A percentile compares a stretch with the other conserved stretches of the same genome.
Evolutionary conservation across 2,888 invertebrate genomes (phyloP).

Genomic region (Hyposoter dolosus): DNA sequence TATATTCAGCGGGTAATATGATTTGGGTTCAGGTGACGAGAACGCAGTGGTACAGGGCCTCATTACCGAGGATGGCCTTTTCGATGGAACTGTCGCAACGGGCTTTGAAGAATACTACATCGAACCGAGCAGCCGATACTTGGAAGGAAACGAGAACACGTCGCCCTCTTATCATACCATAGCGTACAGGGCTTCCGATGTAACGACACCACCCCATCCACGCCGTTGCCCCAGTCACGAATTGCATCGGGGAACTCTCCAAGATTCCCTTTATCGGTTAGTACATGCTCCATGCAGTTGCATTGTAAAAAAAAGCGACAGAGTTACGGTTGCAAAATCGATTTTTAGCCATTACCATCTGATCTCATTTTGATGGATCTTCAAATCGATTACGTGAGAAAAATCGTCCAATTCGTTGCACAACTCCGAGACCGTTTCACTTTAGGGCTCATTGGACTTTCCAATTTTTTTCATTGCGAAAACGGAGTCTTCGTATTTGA

Average conservation of each 20-base stretch:
- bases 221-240: conserved; percentile 88
- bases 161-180: conserved; percentile 90
- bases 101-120: conserved; percentile 93
- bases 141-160: conserved; percentile 85
- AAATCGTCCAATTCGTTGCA: background rate
- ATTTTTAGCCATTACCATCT: background rate
- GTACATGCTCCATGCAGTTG: conserved; percentile 47
- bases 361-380: background rate
- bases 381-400: background rate
- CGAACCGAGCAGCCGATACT: conserved; percentile 91
- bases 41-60: conserved; percentile 93
- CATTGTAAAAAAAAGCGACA: background rate
- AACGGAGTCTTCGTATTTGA: background rate
- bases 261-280: conserved; percentile 75
- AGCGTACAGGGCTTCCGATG: conserved; percentile 93
- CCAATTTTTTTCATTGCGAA: background rate
- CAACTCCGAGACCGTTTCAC: background rate
- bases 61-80: conserved; percentile 93
- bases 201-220: conserved; percentile 84
- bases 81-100: conserved; percentile 95
- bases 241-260: conserved; percentile 84
- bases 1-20: background rate
- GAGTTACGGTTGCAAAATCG: background rate
- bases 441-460: background rate
- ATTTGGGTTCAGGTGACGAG: conserved; percentile 89